Evolutionary conservation across 2,113 vertebrate genomes (phyloP), one percentile per base, ranked within the genome.

Genomic region (Uropsilus gracilis): DNA sequence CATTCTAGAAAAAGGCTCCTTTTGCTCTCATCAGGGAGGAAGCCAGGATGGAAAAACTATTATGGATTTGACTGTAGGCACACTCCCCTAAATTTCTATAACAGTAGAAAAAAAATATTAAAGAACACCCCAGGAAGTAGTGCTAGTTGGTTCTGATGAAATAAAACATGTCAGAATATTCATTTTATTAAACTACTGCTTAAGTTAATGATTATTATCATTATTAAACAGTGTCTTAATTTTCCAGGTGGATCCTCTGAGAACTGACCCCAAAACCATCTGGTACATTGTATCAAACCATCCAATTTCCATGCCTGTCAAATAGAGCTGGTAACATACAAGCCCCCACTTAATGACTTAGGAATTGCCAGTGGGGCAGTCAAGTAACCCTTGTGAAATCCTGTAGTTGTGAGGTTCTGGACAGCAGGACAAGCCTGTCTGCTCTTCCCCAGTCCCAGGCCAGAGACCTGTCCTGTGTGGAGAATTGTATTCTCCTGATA

Each of bases 191-290:
- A n/a, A n/a, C n/a, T n/a, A n/a, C n/a, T n/a, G n/a, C n/a, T n/a
- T n/a, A n/a, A n/a, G n/a, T n/a, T n/a, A n/a, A n/a, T n/a, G n/a
- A n/a, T n/a, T n/a, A n/a, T n/a, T n/a, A n/a, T n/a, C n/a, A n/a
- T n/a, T n/a, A 53, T 18, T 53, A 92, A 90, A 59, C 57, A 95
- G 32, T 68, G 64, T 91, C 92, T 64, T 90, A 44, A 92, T 94
- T 94, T 94, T 95, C 86, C 64, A 84, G 68, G 55, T 81, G 42
- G 42, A 50, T 89, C 71, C 39, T 42, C 80, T 50, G 37, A 86
- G 46, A 76, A 95, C 91, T 0, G 55, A 86, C 20, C 18, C 77
- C 72, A 89, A 85, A 73, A 10, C 71, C 69, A 53, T 20, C 42
- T 53, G 26, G n/a, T 64, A 90, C 89, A 84, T 32, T 76, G 73